Evolutionary conservation across 2,888 invertebrate species (phyloP).

Genomic region (Luperina testacea): DNA sequence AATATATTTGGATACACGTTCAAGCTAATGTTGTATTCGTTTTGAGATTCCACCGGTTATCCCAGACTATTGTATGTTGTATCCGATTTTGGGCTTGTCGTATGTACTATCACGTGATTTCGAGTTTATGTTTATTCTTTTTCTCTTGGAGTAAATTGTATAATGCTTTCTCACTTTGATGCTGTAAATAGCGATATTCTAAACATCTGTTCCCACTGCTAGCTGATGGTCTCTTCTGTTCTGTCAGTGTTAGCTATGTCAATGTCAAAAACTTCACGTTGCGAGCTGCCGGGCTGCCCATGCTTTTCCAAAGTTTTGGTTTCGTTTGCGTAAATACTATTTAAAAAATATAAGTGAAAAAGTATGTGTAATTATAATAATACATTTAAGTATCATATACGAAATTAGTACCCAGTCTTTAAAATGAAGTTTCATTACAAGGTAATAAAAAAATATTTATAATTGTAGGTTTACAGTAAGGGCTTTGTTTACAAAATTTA

Average conservation of each 20-base stretch:
- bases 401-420: neutral
- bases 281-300: constrained; percentile 2
- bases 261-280: constrained; percentile 43
- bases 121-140: neutral
- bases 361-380: constrained; percentile 1
- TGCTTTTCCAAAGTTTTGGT: constrained; percentile 36
- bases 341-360: neutral
- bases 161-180: constrained; percentile 12
- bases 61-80: neutral
- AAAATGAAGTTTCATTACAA: constrained; percentile 87
- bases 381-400: neutral
- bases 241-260: neutral
- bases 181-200: neutral
- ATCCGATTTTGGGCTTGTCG: constrained; percentile 10
- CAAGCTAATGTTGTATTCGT: neutral
- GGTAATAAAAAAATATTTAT: constrained; percentile 67
- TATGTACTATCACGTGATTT: constrained; percentile 24
- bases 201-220: neutral
- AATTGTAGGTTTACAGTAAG: neutral
- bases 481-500: constrained; percentile 30
- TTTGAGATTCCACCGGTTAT: neutral
- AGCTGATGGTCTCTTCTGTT: no score
- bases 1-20: constrained; percentile 25
- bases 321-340: constrained; percentile 5
- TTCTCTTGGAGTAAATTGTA: neutral